phyloP scores from a whole-genome alignment of 2,888 invertebrate species.

The Antheraea assamensis region DNA sequence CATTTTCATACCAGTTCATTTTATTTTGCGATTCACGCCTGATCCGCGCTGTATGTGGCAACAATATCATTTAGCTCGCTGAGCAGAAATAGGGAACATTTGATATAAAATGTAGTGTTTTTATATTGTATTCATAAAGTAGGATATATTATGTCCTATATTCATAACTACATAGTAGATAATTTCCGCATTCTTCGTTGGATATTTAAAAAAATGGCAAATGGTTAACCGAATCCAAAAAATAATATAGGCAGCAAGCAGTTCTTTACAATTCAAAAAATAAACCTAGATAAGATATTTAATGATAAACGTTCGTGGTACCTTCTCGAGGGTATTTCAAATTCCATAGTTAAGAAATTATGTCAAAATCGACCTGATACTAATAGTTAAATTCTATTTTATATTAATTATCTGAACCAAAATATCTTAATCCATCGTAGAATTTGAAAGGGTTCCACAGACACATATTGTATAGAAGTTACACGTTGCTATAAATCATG shows the following conservation, averaged over 20 bases:
- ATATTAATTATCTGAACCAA: neutral
- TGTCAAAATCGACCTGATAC: too few species aligned
- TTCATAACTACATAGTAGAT: neutral
- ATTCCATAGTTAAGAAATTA: too few species aligned
- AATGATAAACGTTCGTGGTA: too few species aligned
- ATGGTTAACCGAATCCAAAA: too few species aligned
- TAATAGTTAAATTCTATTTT: too few species aligned
- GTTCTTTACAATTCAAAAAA: too few species aligned
- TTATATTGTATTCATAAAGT: neutral
- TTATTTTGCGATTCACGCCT: constrained; percentile 40
- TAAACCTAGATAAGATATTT: too few species aligned
- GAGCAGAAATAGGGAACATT: neutral
- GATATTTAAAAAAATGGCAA: too few species aligned
- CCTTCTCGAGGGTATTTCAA: too few species aligned
- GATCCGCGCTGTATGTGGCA: neutral
- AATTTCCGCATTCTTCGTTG: too few species aligned
- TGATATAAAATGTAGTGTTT: neutral
- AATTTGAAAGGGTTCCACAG: neutral
- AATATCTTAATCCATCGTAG: neutral
- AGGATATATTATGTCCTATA: neutral
- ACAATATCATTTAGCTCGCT: constrained; percentile 23
- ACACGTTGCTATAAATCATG: constrained; percentile 5
- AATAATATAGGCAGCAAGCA: too few species aligned
- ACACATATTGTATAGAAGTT: neutral
- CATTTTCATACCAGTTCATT: constrained; percentile 49